Base-by-base conservation (phyloP, 64 coral and sea anemone genomes). In the Porites lutea region DNA sequence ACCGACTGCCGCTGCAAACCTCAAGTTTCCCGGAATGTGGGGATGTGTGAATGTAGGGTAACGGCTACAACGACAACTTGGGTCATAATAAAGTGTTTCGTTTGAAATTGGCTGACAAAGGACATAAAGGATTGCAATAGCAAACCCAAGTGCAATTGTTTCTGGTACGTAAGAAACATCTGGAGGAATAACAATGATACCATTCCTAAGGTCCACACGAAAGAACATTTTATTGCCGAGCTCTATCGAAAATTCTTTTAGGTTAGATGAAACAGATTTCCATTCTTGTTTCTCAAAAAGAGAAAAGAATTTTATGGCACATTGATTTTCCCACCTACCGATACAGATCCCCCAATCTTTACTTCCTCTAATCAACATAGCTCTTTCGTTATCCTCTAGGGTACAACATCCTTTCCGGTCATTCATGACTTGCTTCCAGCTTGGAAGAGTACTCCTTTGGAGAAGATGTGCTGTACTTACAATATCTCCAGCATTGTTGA, bases 261-360 rank as follows among this genome's bases (percentile, higher is more conserved):
- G 7, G 12, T 57, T 12, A 57, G 7, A 57, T 54, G 18, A 27
- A 49, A 14, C 65, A 13, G 0, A 65, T 22, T 61, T 80, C 79
- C 21, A 73, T 63, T 58, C 22, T 10, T 16, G 79, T 63, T 48
- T 66, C 58, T 14, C 82, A 92, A 53, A 27, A 85, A 53, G 54
- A 5, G 54, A 79, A 59, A 85, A 87, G 69, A 55, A 87, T 18
- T 63, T 92, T 6, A 86, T 64, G 61, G 75, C 21, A 6, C 87
- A 72, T 47, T 4, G 7, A 20, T 50, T 18, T 18, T 85, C 11
- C 90, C 90, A 92, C 61, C 78, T 92, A 47, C 90, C 90, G 49
- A 91, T 54, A 16, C 79, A 79, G 44, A 91, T 91, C 6, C 89
- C 89, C 78, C 77, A 91, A 46, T 92, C 90, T 59, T 92, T 61